Conservation (phyloP, 2,888 invertebrate genomes). For the Tenthredo amoena region DNA sequence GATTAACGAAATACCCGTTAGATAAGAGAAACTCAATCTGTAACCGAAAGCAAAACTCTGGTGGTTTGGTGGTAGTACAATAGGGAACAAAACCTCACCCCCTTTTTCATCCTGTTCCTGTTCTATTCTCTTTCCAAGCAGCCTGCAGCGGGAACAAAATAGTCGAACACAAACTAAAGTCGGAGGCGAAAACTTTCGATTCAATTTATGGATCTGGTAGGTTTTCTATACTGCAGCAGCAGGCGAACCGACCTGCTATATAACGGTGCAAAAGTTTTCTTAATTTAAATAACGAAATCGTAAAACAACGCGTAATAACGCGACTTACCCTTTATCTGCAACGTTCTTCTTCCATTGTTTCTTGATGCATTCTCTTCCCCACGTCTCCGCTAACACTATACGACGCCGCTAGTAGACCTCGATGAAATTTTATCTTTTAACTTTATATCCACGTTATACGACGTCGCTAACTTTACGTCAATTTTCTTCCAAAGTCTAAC, state of each 20-base stretch:
- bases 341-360: constrained; percentile 23
- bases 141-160: constrained; percentile 37
- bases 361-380: constrained; percentile 1
- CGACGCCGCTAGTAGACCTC: background rate
- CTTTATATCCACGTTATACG: constrained; percentile 10
- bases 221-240: constrained; percentile 32
- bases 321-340: constrained; percentile 27
- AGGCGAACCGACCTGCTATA: constrained; percentile 32
- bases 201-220: constrained; percentile 50
- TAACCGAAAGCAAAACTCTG: constrained; percentile 30
- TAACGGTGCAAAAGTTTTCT: constrained; percentile 26
- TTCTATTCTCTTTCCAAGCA: constrained; percentile 43
- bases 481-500: constrained; percentile 22
- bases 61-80: constrained; percentile 19
- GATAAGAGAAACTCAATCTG: constrained; percentile 41
- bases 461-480: constrained; percentile 41
- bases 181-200: constrained; percentile 45
- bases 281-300: constrained; percentile 51
- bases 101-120: background rate
- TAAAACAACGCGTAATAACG: constrained; percentile 47
- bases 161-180: constrained; percentile 49
- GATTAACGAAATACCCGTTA: constrained; percentile 41
- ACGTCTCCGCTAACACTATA: background rate
- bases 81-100: constrained; percentile 34
- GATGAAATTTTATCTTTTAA: constrained; percentile 14